These are phyloP conservation scores for Piprites chloris DNA, from an alignment of 2,113 vertebrate species.

Conservation along the genomic window DNA sequence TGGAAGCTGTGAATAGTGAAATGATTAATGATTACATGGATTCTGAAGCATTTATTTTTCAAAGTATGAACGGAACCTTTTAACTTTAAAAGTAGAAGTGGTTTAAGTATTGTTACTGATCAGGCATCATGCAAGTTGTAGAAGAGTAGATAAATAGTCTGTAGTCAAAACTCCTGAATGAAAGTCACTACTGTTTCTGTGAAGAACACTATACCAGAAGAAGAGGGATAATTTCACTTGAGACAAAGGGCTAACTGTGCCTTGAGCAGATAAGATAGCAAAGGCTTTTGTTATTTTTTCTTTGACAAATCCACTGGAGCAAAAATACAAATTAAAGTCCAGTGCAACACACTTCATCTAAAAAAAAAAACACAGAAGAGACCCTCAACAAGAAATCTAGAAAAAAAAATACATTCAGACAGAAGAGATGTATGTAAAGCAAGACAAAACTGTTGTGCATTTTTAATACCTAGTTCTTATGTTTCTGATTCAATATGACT, in stretches of 20 bases:
- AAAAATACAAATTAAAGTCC: neutral
- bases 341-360: rapidly evolving
- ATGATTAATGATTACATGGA: neutral
- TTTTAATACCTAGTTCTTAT: neutral
- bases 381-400: neutral
- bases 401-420: neutral
- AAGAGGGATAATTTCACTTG: neutral
- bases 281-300: neutral
- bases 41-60: neutral
- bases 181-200: neutral
- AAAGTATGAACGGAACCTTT: neutral
- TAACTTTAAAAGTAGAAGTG: neutral
- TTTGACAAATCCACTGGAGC: rapidly evolving
- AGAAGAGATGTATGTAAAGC: neutral
- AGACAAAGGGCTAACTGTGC: neutral
- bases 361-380: neutral
- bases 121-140: neutral
- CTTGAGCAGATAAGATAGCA: neutral
- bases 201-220: neutral
- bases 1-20: neutral
- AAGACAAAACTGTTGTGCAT: neutral
- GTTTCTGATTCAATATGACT: neutral
- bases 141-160: neutral
- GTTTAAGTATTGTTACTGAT: neutral
- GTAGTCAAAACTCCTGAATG: neutral